phyloP scores from a whole-genome alignment of 1,140 invertebrate genomes.

The Drosophila pallidifrons region DNA sequence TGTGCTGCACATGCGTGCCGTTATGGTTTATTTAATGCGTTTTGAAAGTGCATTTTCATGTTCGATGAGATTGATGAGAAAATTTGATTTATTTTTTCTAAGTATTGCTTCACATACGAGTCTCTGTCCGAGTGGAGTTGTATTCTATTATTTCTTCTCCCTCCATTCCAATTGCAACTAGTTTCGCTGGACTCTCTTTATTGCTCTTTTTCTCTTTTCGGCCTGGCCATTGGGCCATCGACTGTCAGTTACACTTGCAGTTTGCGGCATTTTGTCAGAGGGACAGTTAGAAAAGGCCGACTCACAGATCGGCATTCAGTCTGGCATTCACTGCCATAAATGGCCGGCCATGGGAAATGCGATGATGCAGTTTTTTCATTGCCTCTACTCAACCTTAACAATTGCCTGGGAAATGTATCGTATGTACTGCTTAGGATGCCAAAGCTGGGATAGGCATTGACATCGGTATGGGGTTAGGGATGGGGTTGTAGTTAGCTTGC shows the following conservation, averaged over 20 bases:
- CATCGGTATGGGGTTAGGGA: conserved; percentile 14
- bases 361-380: conserved; percentile 51
- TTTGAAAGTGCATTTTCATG: conserved; percentile 85
- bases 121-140: conserved; percentile 1
- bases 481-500: neutral
- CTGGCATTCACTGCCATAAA: conserved; percentile 74
- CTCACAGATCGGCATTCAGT: conserved; percentile 50
- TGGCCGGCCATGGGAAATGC: conserved; percentile 73
- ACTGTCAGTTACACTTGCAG: conserved; percentile 79
- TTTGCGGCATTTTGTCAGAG: conserved; percentile 83
- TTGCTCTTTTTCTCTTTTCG: conserved; percentile 3
- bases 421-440: conserved; percentile 42
- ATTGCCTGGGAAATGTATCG: conserved; percentile 70
- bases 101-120: conserved; percentile 37
- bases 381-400: conserved; percentile 5
- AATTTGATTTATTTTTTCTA: conserved; percentile 83
- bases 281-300: conserved; percentile 80
- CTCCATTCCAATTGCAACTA: neutral
- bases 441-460: conserved; percentile 43
- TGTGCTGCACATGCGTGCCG: conserved; percentile 71
- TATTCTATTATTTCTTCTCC: conserved; percentile 46
- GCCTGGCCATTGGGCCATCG: conserved; percentile 37
- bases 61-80: conserved; percentile 85
- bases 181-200: neutral
- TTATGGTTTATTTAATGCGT: conserved; percentile 84